Evolutionary conservation across 2,797 vertebrate species (phyloP).

Genomic region (Hafferia zeledoni): DNA sequence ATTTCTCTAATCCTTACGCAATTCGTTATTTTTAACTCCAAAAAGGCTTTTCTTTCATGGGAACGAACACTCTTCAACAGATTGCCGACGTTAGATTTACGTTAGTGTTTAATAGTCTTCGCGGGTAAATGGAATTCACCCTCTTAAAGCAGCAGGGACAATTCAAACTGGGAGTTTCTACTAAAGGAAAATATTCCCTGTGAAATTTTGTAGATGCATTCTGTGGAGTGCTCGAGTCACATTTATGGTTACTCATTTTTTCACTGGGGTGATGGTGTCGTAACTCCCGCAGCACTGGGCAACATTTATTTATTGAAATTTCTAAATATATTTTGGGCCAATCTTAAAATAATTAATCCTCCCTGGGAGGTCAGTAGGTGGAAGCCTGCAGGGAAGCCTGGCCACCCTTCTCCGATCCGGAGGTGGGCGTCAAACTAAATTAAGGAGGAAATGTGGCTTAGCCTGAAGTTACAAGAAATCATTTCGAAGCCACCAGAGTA

Average conservation of each 20-base stretch:
- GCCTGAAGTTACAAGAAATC: background rate
- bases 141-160: background rate
- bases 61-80: background rate
- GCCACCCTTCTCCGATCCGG: background rate
- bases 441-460: background rate
- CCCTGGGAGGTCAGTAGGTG: background rate
- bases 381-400: background rate
- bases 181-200: background rate
- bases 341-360: background rate
- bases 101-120: background rate
- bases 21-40: background rate
- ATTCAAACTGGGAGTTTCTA: background rate
- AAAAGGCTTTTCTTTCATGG: background rate
- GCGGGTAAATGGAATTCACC: background rate
- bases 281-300: background rate
- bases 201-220: background rate
- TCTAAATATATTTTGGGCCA: background rate
- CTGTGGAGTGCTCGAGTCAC: background rate
- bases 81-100: background rate
- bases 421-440: background rate
- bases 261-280: background rate
- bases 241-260: background rate
- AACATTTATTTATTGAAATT: background rate
- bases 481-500: background rate
- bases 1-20: background rate